phyloP scores from a whole-genome alignment of 2,797 vertebrate genomes.

The Pelochelys cantorii region DNA sequence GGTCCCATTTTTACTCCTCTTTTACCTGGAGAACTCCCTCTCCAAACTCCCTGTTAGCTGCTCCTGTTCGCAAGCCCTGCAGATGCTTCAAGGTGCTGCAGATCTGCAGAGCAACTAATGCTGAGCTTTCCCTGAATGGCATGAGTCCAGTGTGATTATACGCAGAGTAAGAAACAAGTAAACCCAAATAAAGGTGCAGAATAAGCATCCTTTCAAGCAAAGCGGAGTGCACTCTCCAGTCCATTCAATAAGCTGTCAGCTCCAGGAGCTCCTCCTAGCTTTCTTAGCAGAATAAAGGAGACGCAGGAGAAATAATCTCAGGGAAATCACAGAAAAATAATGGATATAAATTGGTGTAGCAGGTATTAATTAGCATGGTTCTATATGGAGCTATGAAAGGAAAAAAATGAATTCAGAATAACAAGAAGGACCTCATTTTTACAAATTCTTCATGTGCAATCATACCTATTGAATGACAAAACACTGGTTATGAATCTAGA shows the following conservation, averaged over 20 bases:
- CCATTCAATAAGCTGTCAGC: slow-evolving; percentile 30
- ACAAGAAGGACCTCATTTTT: background rate
- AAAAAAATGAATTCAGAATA: background rate
- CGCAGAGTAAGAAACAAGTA: background rate
- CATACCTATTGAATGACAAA: background rate
- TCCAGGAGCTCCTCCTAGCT: background rate
- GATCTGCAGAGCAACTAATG: background rate
- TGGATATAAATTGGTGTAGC: background rate
- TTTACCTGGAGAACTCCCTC: too few relatives aligned
- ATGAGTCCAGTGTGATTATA: background rate
- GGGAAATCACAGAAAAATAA: slow-evolving; percentile 2
- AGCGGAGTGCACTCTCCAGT: background rate
- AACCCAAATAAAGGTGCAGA: too few relatives aligned
- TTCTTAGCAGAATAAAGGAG: slow-evolving; percentile 1
- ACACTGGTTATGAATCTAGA: background rate
- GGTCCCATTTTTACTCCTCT: too few relatives aligned
- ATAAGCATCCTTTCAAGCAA: background rate
- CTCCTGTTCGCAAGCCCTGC: too few relatives aligned
- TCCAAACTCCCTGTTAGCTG: too few relatives aligned
- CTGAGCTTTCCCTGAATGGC: background rate
- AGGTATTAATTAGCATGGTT: background rate
- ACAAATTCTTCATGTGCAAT: background rate
- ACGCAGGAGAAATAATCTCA: background rate
- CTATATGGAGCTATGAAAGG: background rate
- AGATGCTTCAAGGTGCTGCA: background rate